These are phyloP conservation scores for Drosophila formosana DNA, from an alignment of 2,888 invertebrate genomes.

Conservation along the genomic window DNA sequence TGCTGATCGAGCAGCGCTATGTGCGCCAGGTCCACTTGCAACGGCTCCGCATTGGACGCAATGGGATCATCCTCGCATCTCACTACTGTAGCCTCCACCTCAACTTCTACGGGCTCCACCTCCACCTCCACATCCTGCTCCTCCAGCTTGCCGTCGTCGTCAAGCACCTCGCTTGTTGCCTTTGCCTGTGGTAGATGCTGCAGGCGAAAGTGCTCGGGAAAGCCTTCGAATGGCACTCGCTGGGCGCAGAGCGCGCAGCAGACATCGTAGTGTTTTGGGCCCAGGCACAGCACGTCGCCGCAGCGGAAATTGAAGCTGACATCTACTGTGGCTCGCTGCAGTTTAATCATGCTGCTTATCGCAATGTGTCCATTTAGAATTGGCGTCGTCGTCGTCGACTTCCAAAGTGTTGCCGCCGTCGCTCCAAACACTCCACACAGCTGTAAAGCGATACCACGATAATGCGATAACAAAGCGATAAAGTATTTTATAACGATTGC, in stretches of 20 bases:
- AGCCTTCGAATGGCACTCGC: conserved; percentile 62
- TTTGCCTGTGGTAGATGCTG: conserved; percentile 41
- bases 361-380: conserved; percentile 25
- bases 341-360: conserved; percentile 76
- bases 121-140: conserved; percentile 30
- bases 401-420: conserved; percentile 32
- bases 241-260: conserved; percentile 72
- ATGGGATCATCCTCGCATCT: conserved; percentile 64
- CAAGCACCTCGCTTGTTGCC: conserved; percentile 22
- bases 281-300: conserved; percentile 76
- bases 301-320: conserved; percentile 75
- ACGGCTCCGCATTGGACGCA: conserved; percentile 27
- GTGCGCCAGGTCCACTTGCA: conserved; percentile 34
- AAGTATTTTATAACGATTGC: no score
- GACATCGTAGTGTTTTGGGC: conserved; percentile 71
- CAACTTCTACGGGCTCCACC: conserved; percentile 25
- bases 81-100: conserved; percentile 20
- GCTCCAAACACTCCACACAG: conserved; percentile 29
- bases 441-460: conserved; percentile 38
- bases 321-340: conserved; percentile 44
- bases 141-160: conserved; percentile 14
- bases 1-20: conserved; percentile 50
- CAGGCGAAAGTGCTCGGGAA: conserved; percentile 70
- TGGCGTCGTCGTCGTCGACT: conserved; percentile 33
- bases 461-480: conserved; percentile 1